Base-by-base conservation (phyloP, 2,888 invertebrate genomes). In the Pelosia muscerda region DNA sequence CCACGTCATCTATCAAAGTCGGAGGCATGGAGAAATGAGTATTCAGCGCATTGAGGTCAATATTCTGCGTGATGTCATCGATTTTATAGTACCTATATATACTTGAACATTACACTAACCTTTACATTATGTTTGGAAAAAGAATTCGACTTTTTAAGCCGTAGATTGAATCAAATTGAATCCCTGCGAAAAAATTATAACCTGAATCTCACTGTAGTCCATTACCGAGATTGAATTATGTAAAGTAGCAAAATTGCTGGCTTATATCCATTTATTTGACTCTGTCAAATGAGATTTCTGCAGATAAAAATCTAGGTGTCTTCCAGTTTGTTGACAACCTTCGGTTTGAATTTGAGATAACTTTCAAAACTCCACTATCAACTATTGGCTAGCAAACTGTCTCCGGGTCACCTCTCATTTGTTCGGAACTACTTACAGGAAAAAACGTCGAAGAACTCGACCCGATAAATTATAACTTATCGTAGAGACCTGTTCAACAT, bases 211-310 rank as follows among this genome's bases (percentile, higher is more conserved):
- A 38, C 59, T 38, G 34, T 38, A 59, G 38, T 38, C 57, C 57
- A 59, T 59, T 38, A 38, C 38, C 15, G 23, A 38, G 23, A 34
- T 59, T 59, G 38, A 59, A 59, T 59, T 38, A 59, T 59, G 38
- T 38, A 38, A 59, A 49, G 49, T 61, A 61, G 61, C 26, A 61
- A 61, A 61, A 26, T 57, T 59, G 59, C 59, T 57, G 28, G 28
- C 57, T 57, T 31, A n/a, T 3, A 57, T 57, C 15, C 31, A 23
- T 49, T 61, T 61, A 61, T 61, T 61, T 49, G 61, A 26, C 26
- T 49, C 26, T 25, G 22, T 23, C 31, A 49, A 61, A 61, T 61
- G 42, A 61, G 61, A 61, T 60, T 60, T 15, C 23, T n/a, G 26
- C 23, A 61, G 61, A 49, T 49, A 61, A 23, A 61, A 42, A 60